Evolutionary conservation across 1,140 invertebrate species (phyloP), one percentile per base, ranked within the genome.

Genomic region (Eumaeus atala): DNA sequence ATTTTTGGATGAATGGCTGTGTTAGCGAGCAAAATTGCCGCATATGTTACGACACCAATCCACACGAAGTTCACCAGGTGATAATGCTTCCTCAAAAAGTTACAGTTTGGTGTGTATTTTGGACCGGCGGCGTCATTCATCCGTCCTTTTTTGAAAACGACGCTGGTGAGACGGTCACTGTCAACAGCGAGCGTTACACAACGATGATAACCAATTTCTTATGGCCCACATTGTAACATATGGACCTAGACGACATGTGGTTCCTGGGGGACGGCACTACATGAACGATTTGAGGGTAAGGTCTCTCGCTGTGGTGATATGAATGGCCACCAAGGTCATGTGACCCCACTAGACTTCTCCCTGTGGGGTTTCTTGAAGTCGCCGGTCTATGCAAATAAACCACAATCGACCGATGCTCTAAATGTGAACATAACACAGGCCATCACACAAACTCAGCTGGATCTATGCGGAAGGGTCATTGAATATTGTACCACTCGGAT

Each of bases 61-160:
- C 36, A 53, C 40, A 12, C 42, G 51, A 10, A 8, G 42, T 42
- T 42, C 9, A 28, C 9, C 36, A 53, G 40, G 11, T n/a, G 18
- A 37, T 37, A 17, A 11, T 53, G 6, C 16, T 58, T 65, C 58
- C 75, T 38, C 62, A 78, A 64, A 48, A 58, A 52, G 47, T 69
- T 54, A 77, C 74, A 56, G 74, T 84, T 71, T 77, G 63, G 67
- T 70, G 64, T 35, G 66, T 50, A 50, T 68, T 66, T 54, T 61
- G 61, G 51, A 48, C 56, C 48, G 66, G 72, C 50, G 58, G 57
- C 14, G 16, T 58, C 44, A 38, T 76, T 57, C 68, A 72, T 42
- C 74, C 67, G 28, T 79, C 70, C 51, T 78, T 79, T 37, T 51
- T 51, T 12, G 14, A 51, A 51, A 51, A 51, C 37, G 49, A 51